A percentile compares a stretch with the other conserved stretches of the same genome.
These are phyloP conservation scores for Lochmaea crataegi DNA, from an alignment of 2,888 invertebrate genomes.

Conservation along the genomic window DNA sequence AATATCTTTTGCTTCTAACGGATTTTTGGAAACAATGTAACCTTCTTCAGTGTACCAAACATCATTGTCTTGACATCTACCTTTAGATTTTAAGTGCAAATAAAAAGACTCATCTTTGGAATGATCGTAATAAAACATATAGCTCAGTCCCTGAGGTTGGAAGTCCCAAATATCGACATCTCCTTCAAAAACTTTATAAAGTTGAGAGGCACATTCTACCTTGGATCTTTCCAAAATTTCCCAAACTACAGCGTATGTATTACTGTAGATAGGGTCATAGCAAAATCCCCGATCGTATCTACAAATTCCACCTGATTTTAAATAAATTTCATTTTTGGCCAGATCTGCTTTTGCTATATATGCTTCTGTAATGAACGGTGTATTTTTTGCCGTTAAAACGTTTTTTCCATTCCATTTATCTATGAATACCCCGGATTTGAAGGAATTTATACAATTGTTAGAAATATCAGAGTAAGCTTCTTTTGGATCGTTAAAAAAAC, in stretches of 20 bases:
- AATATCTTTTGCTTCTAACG: background rate
- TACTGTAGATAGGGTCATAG: background rate
- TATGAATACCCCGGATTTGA: constrained; percentile 1
- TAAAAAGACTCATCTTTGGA: background rate
- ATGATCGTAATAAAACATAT: background rate
- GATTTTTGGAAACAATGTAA: constrained; percentile 1
- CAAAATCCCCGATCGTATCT: constrained; percentile 13
- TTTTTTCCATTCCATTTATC: background rate
- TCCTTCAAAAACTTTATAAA: background rate
- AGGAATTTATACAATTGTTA: background rate
- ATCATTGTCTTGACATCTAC: constrained; percentile 4
- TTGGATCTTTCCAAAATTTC: constrained; percentile 3
- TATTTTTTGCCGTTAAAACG: background rate
- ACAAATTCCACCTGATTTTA: background rate
- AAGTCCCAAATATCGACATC: constrained; percentile 7
- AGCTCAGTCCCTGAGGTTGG: background rate
- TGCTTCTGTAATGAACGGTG: background rate
- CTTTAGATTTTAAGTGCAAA: background rate
- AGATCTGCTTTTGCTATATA: constrained; percentile 7
- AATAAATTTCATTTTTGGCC: background rate
- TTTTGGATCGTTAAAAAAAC: constrained; percentile 5
- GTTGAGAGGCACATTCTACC: background rate
- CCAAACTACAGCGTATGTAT: constrained; percentile 7
- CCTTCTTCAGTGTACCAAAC: constrained; percentile 11
- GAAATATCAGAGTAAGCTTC: constrained; percentile 8